These are phyloP conservation scores for Pegoplata infirma DNA, from an alignment of 2,888 invertebrate genomes.

Conservation along the genomic window DNA sequence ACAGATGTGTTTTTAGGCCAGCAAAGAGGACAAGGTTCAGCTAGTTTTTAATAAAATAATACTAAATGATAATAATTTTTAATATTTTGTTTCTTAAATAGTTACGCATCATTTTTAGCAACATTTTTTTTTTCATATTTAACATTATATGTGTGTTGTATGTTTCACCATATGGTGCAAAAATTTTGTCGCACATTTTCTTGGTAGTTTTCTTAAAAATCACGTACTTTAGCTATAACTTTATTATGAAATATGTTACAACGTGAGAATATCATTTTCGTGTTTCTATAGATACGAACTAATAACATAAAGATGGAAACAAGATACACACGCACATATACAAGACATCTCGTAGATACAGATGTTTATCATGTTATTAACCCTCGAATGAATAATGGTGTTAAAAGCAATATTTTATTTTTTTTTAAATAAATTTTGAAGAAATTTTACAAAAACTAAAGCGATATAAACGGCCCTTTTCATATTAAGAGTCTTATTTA, in stretches of 20 bases:
- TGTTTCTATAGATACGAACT: slow-evolving; percentile 35
- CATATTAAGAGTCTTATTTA: too few species aligned
- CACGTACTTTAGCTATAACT: slow-evolving; percentile 66
- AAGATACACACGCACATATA: slow-evolving; percentile 53
- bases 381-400: too few species aligned
- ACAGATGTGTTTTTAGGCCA: too few species aligned
- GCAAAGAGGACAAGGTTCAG: too few species aligned
- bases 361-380: too few species aligned
- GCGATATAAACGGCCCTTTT: too few species aligned
- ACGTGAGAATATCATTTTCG: slow-evolving; percentile 59
- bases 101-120: slow-evolving; percentile 39
- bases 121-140: slow-evolving; percentile 26
- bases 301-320: slow-evolving; percentile 14
- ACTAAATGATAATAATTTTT: too few species aligned
- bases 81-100: slow-evolving; percentile 33
- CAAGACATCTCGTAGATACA: too few species aligned
- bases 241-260: slow-evolving; percentile 65
- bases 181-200: slow-evolving; percentile 47
- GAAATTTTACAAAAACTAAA: too few species aligned
- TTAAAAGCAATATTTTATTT: too few species aligned
- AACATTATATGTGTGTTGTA: slow-evolving; percentile 3
- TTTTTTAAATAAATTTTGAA: too few species aligned
- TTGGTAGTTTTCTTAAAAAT: slow-evolving; percentile 61
- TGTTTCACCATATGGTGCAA: slow-evolving; percentile 42
- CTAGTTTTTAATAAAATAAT: too few species aligned